Conservation (phyloP, 1,140 invertebrate genomes). For the Cotesia typhae region DNA sequence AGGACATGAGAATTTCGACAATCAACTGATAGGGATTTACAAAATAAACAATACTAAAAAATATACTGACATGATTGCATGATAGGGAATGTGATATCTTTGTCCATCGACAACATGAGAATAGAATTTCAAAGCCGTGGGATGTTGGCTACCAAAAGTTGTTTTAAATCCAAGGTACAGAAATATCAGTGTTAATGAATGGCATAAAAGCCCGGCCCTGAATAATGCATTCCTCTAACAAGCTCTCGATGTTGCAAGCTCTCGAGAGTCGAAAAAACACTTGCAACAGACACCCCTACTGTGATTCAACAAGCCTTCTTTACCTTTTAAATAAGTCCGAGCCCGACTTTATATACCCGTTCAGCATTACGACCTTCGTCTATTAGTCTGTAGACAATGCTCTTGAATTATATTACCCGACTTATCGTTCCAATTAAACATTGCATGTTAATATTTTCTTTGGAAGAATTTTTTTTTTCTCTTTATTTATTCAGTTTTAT, state of each 20-base stretch:
- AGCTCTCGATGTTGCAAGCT: constrained; percentile 15
- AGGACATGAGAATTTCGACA: neutral
- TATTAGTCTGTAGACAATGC: neutral
- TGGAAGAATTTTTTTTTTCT: neutral
- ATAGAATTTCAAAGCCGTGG: constrained; percentile 23
- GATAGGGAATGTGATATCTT: neutral
- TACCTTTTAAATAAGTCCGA: constrained; percentile 23
- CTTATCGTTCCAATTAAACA: constrained; percentile 11
- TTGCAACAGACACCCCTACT: constrained; percentile 16
- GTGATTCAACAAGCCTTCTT: neutral
- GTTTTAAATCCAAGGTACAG: constrained; percentile 30
- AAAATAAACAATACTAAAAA: neutral
- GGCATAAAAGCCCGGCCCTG: constrained; percentile 30
- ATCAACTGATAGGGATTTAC: neutral
- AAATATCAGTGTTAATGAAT: constrained; percentile 35
- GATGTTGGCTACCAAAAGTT: constrained; percentile 9
- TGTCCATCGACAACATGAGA: neutral
- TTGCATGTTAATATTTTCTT: constrained; percentile 1
- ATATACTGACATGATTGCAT: neutral
- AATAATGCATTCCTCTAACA: constrained; percentile 36
- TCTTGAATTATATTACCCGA: constrained; percentile 18
- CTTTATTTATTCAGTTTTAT: neutral
- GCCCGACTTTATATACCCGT: too few species aligned
- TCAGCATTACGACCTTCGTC: neutral
- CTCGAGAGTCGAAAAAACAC: constrained; percentile 29